These are phyloP conservation scores for Palythoa heliodiscus DNA, from an alignment of 92 coral and sea anemone genomes.

Conservation along the genomic window DNA sequence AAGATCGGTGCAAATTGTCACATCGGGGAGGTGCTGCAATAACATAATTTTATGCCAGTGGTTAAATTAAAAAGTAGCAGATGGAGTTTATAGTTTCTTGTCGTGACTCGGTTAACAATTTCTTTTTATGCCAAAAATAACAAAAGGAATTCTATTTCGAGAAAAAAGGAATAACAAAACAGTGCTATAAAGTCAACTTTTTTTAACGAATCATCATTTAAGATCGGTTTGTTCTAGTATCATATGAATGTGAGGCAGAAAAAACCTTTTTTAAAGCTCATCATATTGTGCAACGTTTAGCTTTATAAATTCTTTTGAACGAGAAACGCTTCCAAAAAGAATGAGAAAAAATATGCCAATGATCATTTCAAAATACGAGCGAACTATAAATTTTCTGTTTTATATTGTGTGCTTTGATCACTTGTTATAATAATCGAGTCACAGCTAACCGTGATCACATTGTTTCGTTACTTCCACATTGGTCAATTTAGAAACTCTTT, in stretches of 20 bases:
- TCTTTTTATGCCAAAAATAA: not conserved
- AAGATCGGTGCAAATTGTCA: slow-evolving; percentile 24
- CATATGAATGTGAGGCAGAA: not conserved
- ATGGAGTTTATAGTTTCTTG: slow-evolving; percentile 19
- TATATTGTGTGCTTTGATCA: slow-evolving; percentile 24
- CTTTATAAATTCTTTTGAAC: not conserved
- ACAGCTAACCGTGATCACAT: slow-evolving; percentile 49
- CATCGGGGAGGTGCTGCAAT: slow-evolving; percentile 34
- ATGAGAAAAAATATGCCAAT: not conserved
- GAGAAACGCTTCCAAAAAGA: not conserved
- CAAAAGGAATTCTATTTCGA: not conserved
- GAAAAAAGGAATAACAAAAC: not conserved
- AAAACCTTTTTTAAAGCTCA: not conserved
- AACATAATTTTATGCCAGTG: slow-evolving; percentile 9
- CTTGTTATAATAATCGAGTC: slow-evolving; percentile 50
- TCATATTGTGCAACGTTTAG: not conserved
- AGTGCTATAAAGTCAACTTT: not conserved
- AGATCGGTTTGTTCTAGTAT: not conserved
- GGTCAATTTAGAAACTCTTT: slow-evolving; percentile 49
- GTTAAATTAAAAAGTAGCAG: slow-evolving; percentile 31
- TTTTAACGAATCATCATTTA: not conserved
- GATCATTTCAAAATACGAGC: slow-evolving; percentile 6
- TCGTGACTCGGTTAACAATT: not conserved
- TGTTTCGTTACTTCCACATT: slow-evolving; percentile 63
- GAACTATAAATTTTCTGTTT: slow-evolving; percentile 49